Conservation (phyloP, 1,140 invertebrate genomes). For the Drosophila tristis region DNA sequence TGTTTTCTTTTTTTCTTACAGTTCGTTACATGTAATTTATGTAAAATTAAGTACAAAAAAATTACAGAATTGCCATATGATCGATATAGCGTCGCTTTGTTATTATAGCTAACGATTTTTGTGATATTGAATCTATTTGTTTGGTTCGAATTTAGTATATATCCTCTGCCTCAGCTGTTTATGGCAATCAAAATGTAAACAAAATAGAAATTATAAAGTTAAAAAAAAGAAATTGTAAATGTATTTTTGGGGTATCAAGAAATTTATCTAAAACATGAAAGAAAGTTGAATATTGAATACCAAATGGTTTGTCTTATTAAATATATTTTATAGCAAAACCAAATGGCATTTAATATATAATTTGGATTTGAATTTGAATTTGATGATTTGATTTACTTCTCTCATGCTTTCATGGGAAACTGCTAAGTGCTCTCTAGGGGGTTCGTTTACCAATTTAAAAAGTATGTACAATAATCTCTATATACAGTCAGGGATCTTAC, state of each 20-base stretch:
- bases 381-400: slow-evolving; percentile 18
- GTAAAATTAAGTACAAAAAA: slow-evolving; percentile 80
- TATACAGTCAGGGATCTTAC: slow-evolving; percentile 37
- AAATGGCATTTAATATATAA: too few relatives aligned
- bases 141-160: slow-evolving; percentile 57
- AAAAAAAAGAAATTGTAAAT: slow-evolving; percentile 54
- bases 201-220: slow-evolving; percentile 57
- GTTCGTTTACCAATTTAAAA: slow-evolving; percentile 14
- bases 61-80: slow-evolving; percentile 75
- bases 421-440: slow-evolving; percentile 4
- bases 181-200: slow-evolving; percentile 71
- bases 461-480: slow-evolving; percentile 38
- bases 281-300: slow-evolving; percentile 7
- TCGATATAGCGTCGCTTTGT: slow-evolving; percentile 70
- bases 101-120: slow-evolving; percentile 78
- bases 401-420: slow-evolving; percentile 29
- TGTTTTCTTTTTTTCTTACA: slow-evolving; percentile 58
- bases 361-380: background rate
- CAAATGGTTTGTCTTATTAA: too few relatives aligned
- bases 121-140: slow-evolving; percentile 49
- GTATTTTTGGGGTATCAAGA: slow-evolving; percentile 19
- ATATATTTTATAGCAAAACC: too few relatives aligned
- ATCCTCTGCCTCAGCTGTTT: slow-evolving; percentile 76
- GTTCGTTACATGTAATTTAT: slow-evolving; percentile 81
- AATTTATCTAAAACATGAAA: slow-evolving; percentile 29